Conservation (phyloP, 2,113 vertebrate genomes). For the Capricornis sumatraensis region DNA sequence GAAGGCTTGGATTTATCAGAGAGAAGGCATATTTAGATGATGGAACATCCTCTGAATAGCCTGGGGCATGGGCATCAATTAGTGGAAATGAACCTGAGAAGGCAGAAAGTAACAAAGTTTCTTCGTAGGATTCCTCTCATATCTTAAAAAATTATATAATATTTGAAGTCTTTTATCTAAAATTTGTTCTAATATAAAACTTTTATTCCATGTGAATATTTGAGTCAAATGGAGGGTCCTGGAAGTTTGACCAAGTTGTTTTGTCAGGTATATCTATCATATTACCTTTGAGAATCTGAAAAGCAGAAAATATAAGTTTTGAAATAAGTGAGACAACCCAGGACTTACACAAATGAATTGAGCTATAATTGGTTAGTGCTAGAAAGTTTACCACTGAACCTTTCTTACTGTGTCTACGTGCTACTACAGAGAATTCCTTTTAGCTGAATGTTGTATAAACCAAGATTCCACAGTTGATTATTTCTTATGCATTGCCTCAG, state of each 20-base stretch:
- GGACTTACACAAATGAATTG: background rate
- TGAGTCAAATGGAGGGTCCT: background rate
- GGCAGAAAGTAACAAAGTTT: background rate
- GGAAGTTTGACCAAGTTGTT: background rate
- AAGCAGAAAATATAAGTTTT: background rate
- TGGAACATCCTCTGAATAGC: background rate
- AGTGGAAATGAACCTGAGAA: background rate
- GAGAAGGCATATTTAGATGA: background rate
- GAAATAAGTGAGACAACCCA: background rate
- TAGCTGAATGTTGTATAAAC: background rate
- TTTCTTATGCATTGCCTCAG: background rate
- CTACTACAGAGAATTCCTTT: background rate
- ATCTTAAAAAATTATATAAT: background rate
- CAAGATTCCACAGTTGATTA: background rate
- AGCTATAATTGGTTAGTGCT: background rate
- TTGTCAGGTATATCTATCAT: background rate
- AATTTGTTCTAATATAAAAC: slow-evolving; percentile 7
- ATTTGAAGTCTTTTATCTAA: background rate
- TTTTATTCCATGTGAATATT: background rate
- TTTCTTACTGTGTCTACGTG: background rate
- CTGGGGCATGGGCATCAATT: background rate
- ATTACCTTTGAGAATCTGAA: background rate
- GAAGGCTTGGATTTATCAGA: background rate
- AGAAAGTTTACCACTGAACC: background rate
- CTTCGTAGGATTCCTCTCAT: background rate